Evolutionary conservation across 1,140 invertebrate genomes (phyloP).

Genomic region (Portunus trituberculatus): DNA sequence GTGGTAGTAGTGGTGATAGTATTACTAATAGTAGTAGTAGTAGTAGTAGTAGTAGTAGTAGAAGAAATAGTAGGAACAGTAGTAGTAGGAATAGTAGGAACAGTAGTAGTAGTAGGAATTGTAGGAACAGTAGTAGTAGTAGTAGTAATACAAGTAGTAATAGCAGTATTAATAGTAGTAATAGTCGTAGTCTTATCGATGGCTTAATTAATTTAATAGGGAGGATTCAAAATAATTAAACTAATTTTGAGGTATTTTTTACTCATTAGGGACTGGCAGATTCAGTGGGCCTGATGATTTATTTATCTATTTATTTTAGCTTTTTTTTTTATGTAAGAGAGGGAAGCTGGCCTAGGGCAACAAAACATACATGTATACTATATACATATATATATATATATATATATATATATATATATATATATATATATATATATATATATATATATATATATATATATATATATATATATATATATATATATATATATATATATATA

Average conservation of each 20-base stretch:
- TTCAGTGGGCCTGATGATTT: not conserved
- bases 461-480: conserved; percentile 51
- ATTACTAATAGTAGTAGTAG: too few species aligned
- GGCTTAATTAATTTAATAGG: not conserved
- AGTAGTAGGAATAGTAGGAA: too few species aligned
- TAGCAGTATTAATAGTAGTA: not conserved
- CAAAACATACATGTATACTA: too few species aligned
- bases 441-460: conserved; percentile 44
- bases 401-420: conserved; percentile 60
- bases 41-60: too few species aligned
- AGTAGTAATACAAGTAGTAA: too few species aligned
- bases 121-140: too few species aligned
- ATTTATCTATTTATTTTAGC: conserved; percentile 13
- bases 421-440: conserved; percentile 60
- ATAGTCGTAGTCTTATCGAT: not conserved
- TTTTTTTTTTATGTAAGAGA: too few species aligned
- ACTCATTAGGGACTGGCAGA: not conserved
- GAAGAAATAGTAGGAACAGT: too few species aligned
- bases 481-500: conserved; percentile 54
- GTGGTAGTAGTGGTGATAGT: too few species aligned
- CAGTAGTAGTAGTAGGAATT: too few species aligned
- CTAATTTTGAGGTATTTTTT: not conserved
- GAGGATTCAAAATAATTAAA: conserved; percentile 6
- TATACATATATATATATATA: too few species aligned
- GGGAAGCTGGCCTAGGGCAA: too few species aligned